These are phyloP conservation scores for Augiades crinisus DNA, from an alignment of 2,888 invertebrate genomes.

Conservation along the genomic window DNA sequence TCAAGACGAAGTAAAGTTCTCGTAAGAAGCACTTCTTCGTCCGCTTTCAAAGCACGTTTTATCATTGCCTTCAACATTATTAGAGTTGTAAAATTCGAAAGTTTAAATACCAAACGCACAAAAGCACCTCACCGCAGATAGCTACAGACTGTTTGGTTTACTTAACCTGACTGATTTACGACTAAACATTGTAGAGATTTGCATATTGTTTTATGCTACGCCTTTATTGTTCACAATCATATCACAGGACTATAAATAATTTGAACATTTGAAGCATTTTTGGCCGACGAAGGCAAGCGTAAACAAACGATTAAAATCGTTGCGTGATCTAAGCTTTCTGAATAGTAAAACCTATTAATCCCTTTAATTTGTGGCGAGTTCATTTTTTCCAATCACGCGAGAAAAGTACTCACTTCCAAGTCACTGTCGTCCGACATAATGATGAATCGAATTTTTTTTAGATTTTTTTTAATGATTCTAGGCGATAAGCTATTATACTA, in stretches of 20 bases:
- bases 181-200: slow-evolving; percentile 65
- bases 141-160: slow-evolving; percentile 57
- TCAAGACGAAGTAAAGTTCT: slow-evolving; percentile 63
- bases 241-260: slow-evolving; percentile 71
- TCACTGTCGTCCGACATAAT: slow-evolving; percentile 42
- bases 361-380: slow-evolving; percentile 44
- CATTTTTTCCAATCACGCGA: slow-evolving; percentile 39
- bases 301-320: slow-evolving; percentile 67
- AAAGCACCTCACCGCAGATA: slow-evolving; percentile 60
- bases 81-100: slow-evolving; percentile 33
- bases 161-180: slow-evolving; percentile 55
- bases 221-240: slow-evolving; percentile 72
- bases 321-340: slow-evolving; percentile 57
- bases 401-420: slow-evolving; percentile 50
- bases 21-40: slow-evolving; percentile 54
- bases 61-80: slow-evolving; percentile 69
- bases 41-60: slow-evolving; percentile 62
- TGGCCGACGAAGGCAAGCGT: slow-evolving; percentile 64
- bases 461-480: not conserved
- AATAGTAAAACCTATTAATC: slow-evolving; percentile 43
- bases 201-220: slow-evolving; percentile 65
- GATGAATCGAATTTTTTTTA: not conserved
- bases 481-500: not conserved
- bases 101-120: slow-evolving; percentile 38
- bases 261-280: slow-evolving; percentile 61